Conservation (phyloP, 2,113 vertebrate species). For the Hipposideros armiger region DNA sequence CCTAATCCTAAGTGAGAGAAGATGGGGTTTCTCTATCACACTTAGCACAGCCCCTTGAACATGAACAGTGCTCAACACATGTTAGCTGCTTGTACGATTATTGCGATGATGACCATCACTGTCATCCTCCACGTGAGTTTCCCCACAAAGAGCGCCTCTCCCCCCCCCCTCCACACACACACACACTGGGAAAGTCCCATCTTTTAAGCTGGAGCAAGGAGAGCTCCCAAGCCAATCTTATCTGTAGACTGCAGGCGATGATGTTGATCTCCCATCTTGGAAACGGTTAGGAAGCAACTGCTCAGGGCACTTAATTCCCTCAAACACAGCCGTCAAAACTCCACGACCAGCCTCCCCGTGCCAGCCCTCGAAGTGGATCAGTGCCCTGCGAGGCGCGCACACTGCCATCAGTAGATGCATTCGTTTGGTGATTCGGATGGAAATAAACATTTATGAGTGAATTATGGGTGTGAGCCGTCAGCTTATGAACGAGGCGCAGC, state of each 20-base stretch:
- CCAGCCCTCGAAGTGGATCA: background rate
- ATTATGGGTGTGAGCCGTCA: background rate
- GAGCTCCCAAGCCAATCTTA: background rate
- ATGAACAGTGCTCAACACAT: too few relatives aligned
- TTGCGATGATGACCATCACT: accelerated
- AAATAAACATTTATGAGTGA: conserved; percentile 65
- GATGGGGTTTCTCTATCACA: background rate
- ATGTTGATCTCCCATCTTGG: background rate
- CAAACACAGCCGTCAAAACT: background rate
- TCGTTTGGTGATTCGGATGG: conserved; percentile 46
- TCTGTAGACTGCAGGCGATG: background rate
- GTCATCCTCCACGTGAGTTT: background rate
- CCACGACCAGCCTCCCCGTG: background rate
- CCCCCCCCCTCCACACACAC: background rate
- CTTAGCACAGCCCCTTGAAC: background rate
- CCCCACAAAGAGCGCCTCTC: background rate
- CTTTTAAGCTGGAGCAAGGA: background rate
- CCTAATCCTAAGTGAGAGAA: background rate
- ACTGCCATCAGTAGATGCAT: background rate
- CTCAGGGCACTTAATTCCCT: background rate
- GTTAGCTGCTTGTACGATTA: accelerated
- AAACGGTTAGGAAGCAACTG: background rate
- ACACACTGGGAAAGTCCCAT: background rate
- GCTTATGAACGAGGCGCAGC: background rate
- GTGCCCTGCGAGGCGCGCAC: background rate